Percentiles rank a stretch among this genome's conserved stretches.
These are phyloP conservation scores for Lingula anatina DNA, from an alignment of 2,888 invertebrate genomes.

Conservation along the genomic window DNA sequence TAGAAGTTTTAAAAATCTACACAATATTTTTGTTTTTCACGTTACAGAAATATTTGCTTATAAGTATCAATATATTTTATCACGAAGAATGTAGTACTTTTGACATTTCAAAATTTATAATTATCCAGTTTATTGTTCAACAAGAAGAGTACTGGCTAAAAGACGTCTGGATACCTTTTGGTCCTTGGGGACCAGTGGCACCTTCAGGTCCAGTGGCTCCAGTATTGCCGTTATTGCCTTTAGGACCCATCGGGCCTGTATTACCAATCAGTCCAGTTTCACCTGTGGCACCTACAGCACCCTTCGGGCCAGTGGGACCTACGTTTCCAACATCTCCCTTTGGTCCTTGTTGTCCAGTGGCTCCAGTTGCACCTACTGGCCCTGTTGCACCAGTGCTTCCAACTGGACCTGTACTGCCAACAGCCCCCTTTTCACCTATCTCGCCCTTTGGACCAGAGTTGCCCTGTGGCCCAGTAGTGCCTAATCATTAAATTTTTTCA, in stretches of 20 bases:
- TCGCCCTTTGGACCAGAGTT: slow-evolving; percentile 12
- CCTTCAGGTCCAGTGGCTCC: neutral
- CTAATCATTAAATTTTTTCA: neutral
- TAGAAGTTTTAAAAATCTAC: too few species aligned
- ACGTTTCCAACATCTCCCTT: slow-evolving; percentile 4
- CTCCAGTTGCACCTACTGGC: slow-evolving; percentile 3
- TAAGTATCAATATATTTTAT: too few species aligned
- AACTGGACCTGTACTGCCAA: neutral
- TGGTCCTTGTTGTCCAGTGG: slow-evolving; percentile 3
- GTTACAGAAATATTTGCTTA: too few species aligned
- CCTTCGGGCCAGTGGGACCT: slow-evolving; percentile 7
- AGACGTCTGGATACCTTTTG: neutral
- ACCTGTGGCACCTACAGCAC: slow-evolving; percentile 7
- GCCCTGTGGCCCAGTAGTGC: neutral
- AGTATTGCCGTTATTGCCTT: neutral
- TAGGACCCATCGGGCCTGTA: slow-evolving; percentile 5
- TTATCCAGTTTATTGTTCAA: neutral
- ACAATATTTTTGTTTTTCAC: too few species aligned
- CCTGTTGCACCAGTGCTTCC: slow-evolving; percentile 1
- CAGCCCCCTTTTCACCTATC: slow-evolving; percentile 10
- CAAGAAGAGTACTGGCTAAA: too few species aligned
- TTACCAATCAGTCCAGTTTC: slow-evolving; percentile 3
- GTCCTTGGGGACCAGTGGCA: neutral
- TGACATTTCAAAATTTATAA: neutral
- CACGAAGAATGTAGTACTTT: neutral